Conservation (phyloP, 2,888 invertebrate genomes). For the Xylota sylvarum region DNA sequence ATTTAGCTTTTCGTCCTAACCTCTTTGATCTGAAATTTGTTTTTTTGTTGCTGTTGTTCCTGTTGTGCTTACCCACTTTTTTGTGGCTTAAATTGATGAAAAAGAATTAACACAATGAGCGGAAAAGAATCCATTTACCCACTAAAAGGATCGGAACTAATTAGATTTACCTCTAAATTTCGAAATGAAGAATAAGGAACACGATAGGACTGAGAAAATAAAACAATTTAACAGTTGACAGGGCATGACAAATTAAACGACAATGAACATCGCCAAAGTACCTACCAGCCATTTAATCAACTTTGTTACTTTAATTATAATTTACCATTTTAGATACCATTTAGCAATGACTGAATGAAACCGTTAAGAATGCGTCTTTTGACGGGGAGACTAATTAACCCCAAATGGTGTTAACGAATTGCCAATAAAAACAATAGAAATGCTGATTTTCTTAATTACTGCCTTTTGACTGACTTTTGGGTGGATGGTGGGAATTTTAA, state of each 20-base stretch:
- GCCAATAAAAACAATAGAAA: slow-evolving; percentile 5
- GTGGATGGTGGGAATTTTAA: neutral
- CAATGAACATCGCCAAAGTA: neutral
- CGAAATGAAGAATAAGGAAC: neutral
- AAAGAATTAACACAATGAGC: slow-evolving; percentile 1
- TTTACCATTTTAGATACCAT: slow-evolving; percentile 1
- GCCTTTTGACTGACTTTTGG: no score
- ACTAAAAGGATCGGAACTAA: slow-evolving; percentile 34
- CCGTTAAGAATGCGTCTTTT: neutral
- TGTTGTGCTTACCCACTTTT: neutral
- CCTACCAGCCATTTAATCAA: slow-evolving; percentile 15
- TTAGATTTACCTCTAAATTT: slow-evolving; percentile 28
- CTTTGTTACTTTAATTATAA: slow-evolving; percentile 17
- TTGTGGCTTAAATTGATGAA: neutral
- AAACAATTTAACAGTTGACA: slow-evolving; percentile 34
- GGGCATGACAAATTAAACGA: neutral
- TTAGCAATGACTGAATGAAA: slow-evolving; percentile 8
- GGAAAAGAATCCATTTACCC: slow-evolving; percentile 19
- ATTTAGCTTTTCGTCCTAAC: neutral
- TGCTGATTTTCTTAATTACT: neutral
- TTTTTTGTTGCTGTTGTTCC: no score
- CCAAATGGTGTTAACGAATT: slow-evolving; percentile 7
- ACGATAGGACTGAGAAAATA: neutral
- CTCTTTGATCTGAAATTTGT: neutral
- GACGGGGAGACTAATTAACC: slow-evolving; percentile 1